Percentiles rank a stretch among this genome's conserved stretches.
Conservation (phyloP, 2,888 invertebrate species). For the Caenorhabditis wallacei region DNA sequence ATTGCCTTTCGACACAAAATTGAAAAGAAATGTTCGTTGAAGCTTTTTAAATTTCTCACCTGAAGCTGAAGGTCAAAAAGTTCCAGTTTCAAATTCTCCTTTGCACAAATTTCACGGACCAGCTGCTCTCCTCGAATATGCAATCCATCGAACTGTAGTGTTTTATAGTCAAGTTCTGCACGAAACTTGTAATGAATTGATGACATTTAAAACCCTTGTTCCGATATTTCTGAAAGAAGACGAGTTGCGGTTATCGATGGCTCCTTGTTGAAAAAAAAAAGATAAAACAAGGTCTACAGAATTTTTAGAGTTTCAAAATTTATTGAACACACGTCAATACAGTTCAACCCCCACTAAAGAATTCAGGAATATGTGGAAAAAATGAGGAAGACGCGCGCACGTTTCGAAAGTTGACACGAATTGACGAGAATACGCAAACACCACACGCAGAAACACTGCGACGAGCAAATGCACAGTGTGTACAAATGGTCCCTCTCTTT, state of each 20-base stretch:
- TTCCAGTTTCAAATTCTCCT: conserved; percentile 93
- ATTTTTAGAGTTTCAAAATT: too few species aligned
- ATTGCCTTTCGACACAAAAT: too few species aligned
- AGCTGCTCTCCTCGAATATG: conserved; percentile 96
- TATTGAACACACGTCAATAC: too few species aligned
- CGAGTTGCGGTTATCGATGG: neutral
- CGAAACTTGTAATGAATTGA: conserved; percentile 99
- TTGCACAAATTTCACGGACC: conserved; percentile 94
- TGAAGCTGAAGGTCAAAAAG: conserved; percentile 94
- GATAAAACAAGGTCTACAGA: too few species aligned
- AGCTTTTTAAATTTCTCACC: conserved; percentile 43
- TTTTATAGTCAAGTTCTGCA: conserved; percentile 95
- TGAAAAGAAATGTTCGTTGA: too few species aligned
- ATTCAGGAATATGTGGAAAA: neutral
- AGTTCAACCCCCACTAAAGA: too few species aligned
- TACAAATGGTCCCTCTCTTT: too few species aligned
- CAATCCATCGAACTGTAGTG: conserved; percentile 90
- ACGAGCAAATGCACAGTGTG: conserved; percentile 46
- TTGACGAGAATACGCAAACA: conserved; percentile 31
- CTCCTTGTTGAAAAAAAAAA: too few species aligned
- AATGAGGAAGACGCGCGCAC: conserved; percentile 3
- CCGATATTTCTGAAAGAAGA: conserved; percentile 11
- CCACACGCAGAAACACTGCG: conserved; percentile 16
- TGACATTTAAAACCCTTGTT: conserved; percentile 84
- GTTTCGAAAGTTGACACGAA: conserved; percentile 34